Conservation (phyloP, 1,140 invertebrate genomes). For the Neoseiulus cucumeris region DNA sequence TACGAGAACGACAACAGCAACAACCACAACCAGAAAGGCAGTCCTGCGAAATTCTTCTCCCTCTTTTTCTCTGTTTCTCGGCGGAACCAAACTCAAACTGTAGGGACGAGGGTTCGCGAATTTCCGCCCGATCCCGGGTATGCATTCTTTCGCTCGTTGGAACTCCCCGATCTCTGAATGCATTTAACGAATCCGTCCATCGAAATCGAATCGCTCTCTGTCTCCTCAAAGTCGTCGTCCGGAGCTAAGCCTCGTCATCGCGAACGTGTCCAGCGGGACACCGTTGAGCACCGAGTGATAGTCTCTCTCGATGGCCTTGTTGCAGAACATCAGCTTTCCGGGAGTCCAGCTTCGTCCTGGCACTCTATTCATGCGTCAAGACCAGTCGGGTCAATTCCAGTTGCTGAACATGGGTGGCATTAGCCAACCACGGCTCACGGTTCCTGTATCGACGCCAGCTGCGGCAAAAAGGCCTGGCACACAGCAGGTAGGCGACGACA, state of each 20-base stretch:
- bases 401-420: not conserved
- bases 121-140: too few species aligned
- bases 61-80: not conserved
- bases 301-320: not conserved
- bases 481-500: constrained; percentile 1
- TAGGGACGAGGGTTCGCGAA: too few species aligned
- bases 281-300: not conserved
- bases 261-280: too few species aligned
- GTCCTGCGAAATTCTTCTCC: not conserved
- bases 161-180: too few species aligned
- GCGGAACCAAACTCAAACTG: too few species aligned
- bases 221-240: too few species aligned
- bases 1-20: not conserved
- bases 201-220: too few species aligned
- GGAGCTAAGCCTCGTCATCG: too few species aligned
- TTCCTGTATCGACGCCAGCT: constrained; percentile 6
- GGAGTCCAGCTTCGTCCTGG: constrained; percentile 1
- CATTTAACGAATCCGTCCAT: too few species aligned
- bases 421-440: not conserved
- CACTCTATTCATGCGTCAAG: not conserved
- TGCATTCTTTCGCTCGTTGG: too few species aligned
- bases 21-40: not conserved
- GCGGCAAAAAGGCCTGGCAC: not conserved
- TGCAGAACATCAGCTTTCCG: constrained; percentile 9
- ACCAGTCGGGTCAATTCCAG: constrained; percentile 10